Evolutionary conservation across 2,113 vertebrate genomes (phyloP).

Genomic region (Actenoides hombroni): DNA sequence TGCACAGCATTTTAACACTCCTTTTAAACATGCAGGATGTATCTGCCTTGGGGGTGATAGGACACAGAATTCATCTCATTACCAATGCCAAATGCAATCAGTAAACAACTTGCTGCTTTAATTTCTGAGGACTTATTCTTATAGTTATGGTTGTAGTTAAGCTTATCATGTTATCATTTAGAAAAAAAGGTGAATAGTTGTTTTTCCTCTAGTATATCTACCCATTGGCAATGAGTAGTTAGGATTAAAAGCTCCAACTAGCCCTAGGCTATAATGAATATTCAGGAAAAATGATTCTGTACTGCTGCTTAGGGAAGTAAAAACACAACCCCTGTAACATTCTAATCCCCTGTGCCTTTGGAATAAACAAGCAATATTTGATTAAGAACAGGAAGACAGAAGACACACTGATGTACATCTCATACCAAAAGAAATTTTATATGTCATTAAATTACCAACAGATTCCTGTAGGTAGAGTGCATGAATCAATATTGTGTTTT

Average conservation of each 20-base stretch:
- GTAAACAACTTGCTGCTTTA: constrained; percentile 58
- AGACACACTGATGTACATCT: not conserved
- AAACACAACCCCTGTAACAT: constrained; percentile 51
- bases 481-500: constrained; percentile 5
- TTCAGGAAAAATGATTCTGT: constrained; percentile 56
- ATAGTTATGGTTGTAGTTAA: constrained; percentile 50
- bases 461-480: not conserved
- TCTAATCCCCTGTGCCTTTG: constrained; percentile 54
- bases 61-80: constrained; percentile 43
- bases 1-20: not conserved
- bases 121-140: constrained; percentile 44
- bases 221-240: constrained; percentile 63
- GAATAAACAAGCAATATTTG: constrained; percentile 62
- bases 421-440: not conserved
- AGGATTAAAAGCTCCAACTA: constrained; percentile 61
- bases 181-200: constrained; percentile 46
- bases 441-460: not conserved
- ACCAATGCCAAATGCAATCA: constrained; percentile 47
- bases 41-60: constrained; percentile 25
- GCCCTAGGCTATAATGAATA: constrained; percentile 68
- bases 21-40: constrained; percentile 2
- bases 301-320: constrained; percentile 45
- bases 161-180: constrained; percentile 61
- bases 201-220: constrained; percentile 59
- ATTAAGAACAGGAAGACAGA: constrained; percentile 38